Base-by-base conservation (phyloP, 1,140 invertebrate genomes). In the Drosophila prosaltans region DNA sequence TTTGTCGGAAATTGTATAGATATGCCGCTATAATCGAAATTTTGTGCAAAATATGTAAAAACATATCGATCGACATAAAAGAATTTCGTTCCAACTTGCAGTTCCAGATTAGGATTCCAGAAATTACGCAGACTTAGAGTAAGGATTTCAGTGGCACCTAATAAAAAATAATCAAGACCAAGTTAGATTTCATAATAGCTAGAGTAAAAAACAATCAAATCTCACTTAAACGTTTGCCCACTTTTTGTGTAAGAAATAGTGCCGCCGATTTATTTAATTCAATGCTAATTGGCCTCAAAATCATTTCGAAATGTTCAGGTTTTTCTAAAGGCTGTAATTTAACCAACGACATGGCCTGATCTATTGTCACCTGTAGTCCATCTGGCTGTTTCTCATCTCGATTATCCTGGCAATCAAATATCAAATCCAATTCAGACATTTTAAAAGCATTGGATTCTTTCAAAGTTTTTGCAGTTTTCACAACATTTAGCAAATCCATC, bases 61-160 rank as follows among this genome's bases (percentile, higher is more conserved):
- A 82, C 0, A n/a, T 11, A 40, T 3, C 74, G 70, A 54, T 81
- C 65, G 0, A 82, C 58, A 2, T 64, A 68, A 1, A 60, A 36
- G 16, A 51, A 75, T 10, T n/a, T 28, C 0, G 57, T 40, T 1
- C 66, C 79, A 10, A 81, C 26, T 32, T 72, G 66, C 6, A 82
- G 1, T 26, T 81, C 71, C 40, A 81, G 40, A n/a, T 66, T 65
- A 7, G 68, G 36, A 48, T 64, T 43, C 75, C 71, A 78, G 10
- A 3, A 64, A 10, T 66, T 68, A 1, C 21, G 28, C 2, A 72
- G 1, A 0, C 65, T 7, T 1, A 16, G 8, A 0, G n/a, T 1
- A 0, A 81, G 7, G 8, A 78, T 0, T 1, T 78, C 60, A 1
- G 8, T 0, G 9, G 65, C 7, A 7, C 2, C 80, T 82, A 11